phyloP scores from a whole-genome alignment of 2,888 invertebrate species.

The Sarcophaga carnaria region DNA sequence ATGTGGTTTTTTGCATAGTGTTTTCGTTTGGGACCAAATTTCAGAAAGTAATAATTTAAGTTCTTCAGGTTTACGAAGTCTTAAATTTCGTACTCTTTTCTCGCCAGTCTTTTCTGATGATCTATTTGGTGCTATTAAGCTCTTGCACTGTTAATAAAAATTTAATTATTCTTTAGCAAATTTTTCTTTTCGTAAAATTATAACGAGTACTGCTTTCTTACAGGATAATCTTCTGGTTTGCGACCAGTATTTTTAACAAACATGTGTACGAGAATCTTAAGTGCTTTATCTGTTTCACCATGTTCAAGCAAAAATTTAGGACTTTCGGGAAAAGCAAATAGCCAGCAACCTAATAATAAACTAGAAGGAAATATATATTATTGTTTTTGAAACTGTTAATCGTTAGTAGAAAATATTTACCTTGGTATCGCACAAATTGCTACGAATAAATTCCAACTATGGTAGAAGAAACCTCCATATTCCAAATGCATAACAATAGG shows the following conservation, averaged over 20 bases:
- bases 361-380: constrained; percentile 69
- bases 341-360: constrained; percentile 83
- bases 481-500: constrained; percentile 86
- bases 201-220: constrained; percentile 78
- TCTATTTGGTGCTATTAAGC: constrained; percentile 84
- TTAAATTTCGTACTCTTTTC: constrained; percentile 86
- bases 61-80: constrained; percentile 88
- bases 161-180: constrained; percentile 1
- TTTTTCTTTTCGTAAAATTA: constrained; percentile 10
- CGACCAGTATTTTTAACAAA: constrained; percentile 89
- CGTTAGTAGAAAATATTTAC: constrained; percentile 64
- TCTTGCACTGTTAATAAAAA: constrained; percentile 84
- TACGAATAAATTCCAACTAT: constrained; percentile 92
- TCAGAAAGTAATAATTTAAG: constrained; percentile 86
- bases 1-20: constrained; percentile 88
- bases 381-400: background rate
- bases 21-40: constrained; percentile 89
- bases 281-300: constrained; percentile 89
- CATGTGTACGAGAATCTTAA: constrained; percentile 86
- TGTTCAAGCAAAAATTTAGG: constrained; percentile 92
- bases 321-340: constrained; percentile 90
- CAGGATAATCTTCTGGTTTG: constrained; percentile 87
- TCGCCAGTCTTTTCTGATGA: constrained; percentile 75
- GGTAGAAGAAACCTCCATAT: constrained; percentile 85
- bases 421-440: constrained; percentile 89